Conservation (phyloP, 2,888 invertebrate species). For the Pyrgus malvae region DNA sequence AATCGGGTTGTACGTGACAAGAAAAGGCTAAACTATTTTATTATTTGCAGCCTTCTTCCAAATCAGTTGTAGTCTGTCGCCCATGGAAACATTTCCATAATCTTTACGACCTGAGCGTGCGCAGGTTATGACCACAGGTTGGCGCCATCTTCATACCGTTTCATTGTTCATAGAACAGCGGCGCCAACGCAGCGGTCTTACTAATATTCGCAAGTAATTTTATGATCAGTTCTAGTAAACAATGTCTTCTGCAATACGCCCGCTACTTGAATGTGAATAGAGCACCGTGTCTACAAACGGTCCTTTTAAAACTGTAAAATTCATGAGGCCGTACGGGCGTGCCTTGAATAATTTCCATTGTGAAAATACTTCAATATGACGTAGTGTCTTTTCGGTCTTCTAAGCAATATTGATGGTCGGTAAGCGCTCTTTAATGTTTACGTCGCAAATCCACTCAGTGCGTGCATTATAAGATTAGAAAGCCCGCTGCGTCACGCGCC, state of each 20-base stretch:
- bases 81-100: slow-evolving; percentile 24
- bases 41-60: not conserved
- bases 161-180: slow-evolving; percentile 78
- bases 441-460: slow-evolving; percentile 48
- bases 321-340: slow-evolving; percentile 55
- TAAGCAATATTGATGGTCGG: slow-evolving; percentile 54
- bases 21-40: not conserved
- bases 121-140: slow-evolving; percentile 62
- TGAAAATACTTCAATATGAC: slow-evolving; percentile 43
- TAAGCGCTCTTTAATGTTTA: slow-evolving; percentile 53
- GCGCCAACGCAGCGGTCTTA: slow-evolving; percentile 53
- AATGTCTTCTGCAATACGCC: slow-evolving; percentile 60
- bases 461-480: slow-evolving; percentile 52
- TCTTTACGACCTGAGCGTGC: slow-evolving; percentile 59
- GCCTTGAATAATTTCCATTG: slow-evolving; percentile 47
- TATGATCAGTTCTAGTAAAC: slow-evolving; percentile 61
- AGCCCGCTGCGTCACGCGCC: slow-evolving; percentile 55
- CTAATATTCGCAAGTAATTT: slow-evolving; percentile 65
- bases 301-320: slow-evolving; percentile 62
- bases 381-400: slow-evolving; percentile 35
- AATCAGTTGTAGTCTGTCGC: not conserved
- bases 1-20: not conserved
- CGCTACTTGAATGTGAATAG: slow-evolving; percentile 57
- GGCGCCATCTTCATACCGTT: slow-evolving; percentile 72
- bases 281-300: slow-evolving; percentile 47